phyloP scores from a whole-genome alignment of 2,888 invertebrate genomes.

The Tiliacea citrago region DNA sequence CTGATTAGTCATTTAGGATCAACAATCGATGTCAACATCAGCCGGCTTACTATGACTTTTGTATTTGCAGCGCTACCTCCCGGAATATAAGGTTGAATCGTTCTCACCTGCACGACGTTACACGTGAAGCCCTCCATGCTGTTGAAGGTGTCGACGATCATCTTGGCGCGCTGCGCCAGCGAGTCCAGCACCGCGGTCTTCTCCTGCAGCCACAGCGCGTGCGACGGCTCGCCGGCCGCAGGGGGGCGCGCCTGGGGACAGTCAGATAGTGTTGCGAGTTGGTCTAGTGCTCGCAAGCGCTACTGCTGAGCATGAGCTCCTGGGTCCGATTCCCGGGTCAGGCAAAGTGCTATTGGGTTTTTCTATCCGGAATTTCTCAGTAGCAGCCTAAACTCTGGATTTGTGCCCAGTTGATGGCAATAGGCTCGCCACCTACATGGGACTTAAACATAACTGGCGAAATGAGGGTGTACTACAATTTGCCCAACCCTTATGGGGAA shows the following conservation, averaged over 20 bases:
- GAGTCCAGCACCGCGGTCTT: conserved; percentile 93
- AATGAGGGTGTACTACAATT: no score
- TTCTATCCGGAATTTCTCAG: no score
- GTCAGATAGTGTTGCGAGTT: no score
- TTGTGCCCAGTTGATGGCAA: no score
- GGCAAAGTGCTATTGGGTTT: no score
- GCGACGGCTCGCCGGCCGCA: conserved; percentile 95
- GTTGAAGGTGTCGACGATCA: conserved; percentile 97
- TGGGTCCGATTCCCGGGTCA: no score
- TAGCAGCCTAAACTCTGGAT: no score
- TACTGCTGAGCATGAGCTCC: no score
- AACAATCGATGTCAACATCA: not conserved
- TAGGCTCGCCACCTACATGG: no score
- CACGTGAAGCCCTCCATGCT: conserved; percentile 96
- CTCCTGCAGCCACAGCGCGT: conserved; percentile 94
- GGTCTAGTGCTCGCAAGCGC: no score
- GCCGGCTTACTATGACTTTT: not conserved
- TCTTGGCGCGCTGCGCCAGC: conserved; percentile 94
- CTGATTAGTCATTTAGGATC: not conserved
- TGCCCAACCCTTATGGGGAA: no score
- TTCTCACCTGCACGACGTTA: conserved; percentile 92
- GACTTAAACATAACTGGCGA: no score
- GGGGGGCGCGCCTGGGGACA: conserved; percentile 93
- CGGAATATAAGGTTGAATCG: not conserved
- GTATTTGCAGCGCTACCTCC: not conserved